phyloP scores from a whole-genome alignment of 2,113 vertebrate genomes.

The Seriola rivoliana region DNA sequence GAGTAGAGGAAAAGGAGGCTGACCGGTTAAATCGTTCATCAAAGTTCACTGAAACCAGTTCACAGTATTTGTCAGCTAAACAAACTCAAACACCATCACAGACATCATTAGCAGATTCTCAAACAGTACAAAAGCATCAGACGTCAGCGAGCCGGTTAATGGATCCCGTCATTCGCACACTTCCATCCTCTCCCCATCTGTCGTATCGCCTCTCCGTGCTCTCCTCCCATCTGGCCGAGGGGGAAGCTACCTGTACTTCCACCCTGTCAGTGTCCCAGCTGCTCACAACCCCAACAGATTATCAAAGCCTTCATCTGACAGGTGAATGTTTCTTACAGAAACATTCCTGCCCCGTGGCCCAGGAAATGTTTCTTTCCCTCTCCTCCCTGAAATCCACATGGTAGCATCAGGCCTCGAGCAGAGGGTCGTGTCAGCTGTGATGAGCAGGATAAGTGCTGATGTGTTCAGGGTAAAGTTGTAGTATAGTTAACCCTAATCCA shows the following conservation, averaged over 20 bases:
- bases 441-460: background rate
- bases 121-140: slow-evolving; percentile 7
- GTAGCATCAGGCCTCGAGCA: background rate
- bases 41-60: background rate
- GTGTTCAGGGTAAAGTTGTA: background rate
- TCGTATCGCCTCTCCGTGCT: background rate
- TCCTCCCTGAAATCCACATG: background rate
- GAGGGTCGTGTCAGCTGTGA: slow-evolving; percentile 16
- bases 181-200: slow-evolving; percentile 49
- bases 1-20: background rate
- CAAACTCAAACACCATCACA: background rate
- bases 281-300: slow-evolving; percentile 41
- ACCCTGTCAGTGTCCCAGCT: slow-evolving; percentile 60
- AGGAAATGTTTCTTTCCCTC: slow-evolving; percentile 17
- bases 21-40: background rate
- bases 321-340: slow-evolving; percentile 35
- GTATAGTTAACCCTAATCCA: background rate
- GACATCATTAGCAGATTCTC: slow-evolving; percentile 4
- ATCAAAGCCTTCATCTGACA: slow-evolving; percentile 68
- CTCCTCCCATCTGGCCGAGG: slow-evolving; percentile 40
- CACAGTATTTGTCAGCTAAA: background rate
- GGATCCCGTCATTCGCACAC: slow-evolving; percentile 34
- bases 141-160: slow-evolving; percentile 39
- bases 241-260: slow-evolving; percentile 20
- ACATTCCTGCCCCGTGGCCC: slow-evolving; percentile 11